Conservation (phyloP, 2,888 invertebrate genomes). For the Apodemia hepburni region DNA sequence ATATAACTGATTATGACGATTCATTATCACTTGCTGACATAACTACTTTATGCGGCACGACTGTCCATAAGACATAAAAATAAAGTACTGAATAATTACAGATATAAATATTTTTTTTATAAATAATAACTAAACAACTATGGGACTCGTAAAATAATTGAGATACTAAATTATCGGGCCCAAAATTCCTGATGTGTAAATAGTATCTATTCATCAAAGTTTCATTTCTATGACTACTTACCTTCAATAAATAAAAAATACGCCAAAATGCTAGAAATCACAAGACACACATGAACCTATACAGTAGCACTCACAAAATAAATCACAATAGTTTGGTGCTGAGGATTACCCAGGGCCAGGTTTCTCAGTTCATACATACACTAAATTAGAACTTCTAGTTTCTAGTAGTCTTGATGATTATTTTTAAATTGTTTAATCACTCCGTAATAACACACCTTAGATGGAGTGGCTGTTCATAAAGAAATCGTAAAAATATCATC, state of each 20-base stretch:
- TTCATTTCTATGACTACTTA: slow-evolving; percentile 26
- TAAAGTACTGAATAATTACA: not conserved
- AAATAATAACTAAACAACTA: not conserved
- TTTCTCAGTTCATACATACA: slow-evolving; percentile 52
- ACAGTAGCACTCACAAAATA: slow-evolving; percentile 52
- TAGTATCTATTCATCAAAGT: not conserved
- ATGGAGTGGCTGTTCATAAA: slow-evolving; percentile 62
- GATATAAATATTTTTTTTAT: not conserved
- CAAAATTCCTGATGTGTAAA: not conserved
- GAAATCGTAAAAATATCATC: slow-evolving; percentile 58
- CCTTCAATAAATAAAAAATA: slow-evolving; percentile 48
- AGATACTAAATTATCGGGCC: not conserved
- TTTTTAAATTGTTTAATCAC: slow-evolving; percentile 44
- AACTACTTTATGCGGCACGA: slow-evolving; percentile 13
- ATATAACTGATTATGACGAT: slow-evolving; percentile 1
- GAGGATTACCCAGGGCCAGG: slow-evolving; percentile 48
- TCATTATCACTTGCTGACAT: slow-evolving; percentile 15
- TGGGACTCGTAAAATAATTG: not conserved
- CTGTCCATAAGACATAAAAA: not conserved
- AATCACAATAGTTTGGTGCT: slow-evolving; percentile 49
- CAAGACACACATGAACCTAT: slow-evolving; percentile 59
- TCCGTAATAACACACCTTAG: slow-evolving; percentile 42
- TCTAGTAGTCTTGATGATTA: slow-evolving; percentile 49
- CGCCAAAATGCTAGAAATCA: slow-evolving; percentile 50
- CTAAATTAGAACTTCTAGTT: slow-evolving; percentile 45